Conservation (phyloP, 2,888 invertebrate genomes). For the Lithophane socia region DNA sequence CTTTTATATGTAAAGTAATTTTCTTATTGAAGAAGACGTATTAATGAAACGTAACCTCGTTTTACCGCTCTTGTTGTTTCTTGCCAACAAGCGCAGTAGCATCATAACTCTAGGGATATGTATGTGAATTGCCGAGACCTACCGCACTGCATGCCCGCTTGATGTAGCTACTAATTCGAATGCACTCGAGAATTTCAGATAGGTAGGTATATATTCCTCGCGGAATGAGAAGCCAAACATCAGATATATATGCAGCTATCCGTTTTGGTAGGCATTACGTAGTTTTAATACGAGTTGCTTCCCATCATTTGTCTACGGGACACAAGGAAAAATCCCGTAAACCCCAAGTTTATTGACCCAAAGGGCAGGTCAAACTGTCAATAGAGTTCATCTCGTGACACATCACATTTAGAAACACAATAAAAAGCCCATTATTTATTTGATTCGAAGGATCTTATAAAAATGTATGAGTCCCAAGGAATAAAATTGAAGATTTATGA, state of each 20-base stretch:
- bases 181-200: not conserved
- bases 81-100: constrained; percentile 43
- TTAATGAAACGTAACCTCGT: constrained; percentile 38
- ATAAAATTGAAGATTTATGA: constrained; percentile 69
- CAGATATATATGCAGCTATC: not conserved
- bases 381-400: constrained; percentile 66
- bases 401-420: constrained; percentile 68
- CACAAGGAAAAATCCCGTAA: constrained; percentile 34
- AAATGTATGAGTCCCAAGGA: constrained; percentile 73
- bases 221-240: not conserved
- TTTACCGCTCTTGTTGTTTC: constrained; percentile 27
- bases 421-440: constrained; percentile 65
- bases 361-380: constrained; percentile 71
- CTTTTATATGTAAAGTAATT: constrained; percentile 23
- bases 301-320: constrained; percentile 4
- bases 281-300: not conserved
- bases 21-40: constrained; percentile 30
- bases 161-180: constrained; percentile 14
- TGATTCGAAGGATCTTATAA: constrained; percentile 73
- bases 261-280: not conserved
- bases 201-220: not conserved
- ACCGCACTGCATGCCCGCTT: constrained; percentile 39
- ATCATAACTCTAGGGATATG: constrained; percentile 34
- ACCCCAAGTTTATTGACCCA: constrained; percentile 69
- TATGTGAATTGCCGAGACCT: constrained; percentile 37